Evolutionary conservation across 1,140 invertebrate genomes (phyloP), one percentile per base, ranked within the genome.

Genomic region (Diachasma alloeum): DNA sequence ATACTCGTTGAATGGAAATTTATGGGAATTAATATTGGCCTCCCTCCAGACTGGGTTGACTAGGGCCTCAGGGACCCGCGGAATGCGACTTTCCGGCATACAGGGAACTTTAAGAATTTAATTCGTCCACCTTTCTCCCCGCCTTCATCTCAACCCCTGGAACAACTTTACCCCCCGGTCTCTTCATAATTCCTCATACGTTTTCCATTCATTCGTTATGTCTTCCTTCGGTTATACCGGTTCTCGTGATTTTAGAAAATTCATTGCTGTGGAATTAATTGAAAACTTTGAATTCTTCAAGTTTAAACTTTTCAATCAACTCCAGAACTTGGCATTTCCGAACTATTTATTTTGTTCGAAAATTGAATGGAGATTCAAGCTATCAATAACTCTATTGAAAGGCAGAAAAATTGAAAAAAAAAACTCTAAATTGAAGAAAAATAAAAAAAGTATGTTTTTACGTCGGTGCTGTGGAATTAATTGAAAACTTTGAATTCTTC

Each of bases 21-120:
- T 90, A 90, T 89, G 89, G 87, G 88, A 89, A 89, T 89, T 90
- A 90, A 90, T 89, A 89, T 90, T 84, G 85, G 87, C 85, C 39
- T 89, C 85, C 85, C 87, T 72, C 17, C 42, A 78, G 79, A 76
- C 77, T 76, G 79, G 75, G 53, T 75, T 63, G 37, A n/a, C 37
- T 68, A 42, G 79, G 79, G 79, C 81, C 85, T 82, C 85, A 76
- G 84, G 80, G 83, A 85, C 81, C 87, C 85, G 83, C 82, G 89
- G 89, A 89, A 90, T 90, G 87, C 86, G 84, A 88, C 87, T 89
- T 87, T 82, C 81, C 82, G 76, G 82, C 86, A 88, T 85, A 83
- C 82, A 84, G 87, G 88, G 85, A 89, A 88, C 84, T 89, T 90
- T 89, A 90, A 89, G 88, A 90, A 90, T 90, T 90, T 88, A 89